These are phyloP conservation scores for Phaetusa simplex DNA, from an alignment of 2,113 vertebrate species.

Conservation along the genomic window DNA sequence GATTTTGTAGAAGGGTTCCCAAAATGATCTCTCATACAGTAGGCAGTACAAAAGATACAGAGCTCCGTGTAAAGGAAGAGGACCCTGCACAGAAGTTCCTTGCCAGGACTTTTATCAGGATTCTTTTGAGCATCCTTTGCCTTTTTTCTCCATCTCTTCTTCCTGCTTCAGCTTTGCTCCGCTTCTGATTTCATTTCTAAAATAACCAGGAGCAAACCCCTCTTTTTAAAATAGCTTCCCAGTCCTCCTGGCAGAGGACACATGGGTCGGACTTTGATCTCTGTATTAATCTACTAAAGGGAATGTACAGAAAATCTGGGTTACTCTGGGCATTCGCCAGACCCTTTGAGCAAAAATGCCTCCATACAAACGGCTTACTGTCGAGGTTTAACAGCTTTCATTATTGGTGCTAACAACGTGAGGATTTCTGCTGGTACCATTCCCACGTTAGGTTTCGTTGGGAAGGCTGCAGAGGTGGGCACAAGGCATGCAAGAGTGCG, in stretches of 20 bases:
- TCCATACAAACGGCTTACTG: neutral
- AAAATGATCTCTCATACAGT: neutral
- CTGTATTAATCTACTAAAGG: slow-evolving; percentile 34
- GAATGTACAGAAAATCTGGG: slow-evolving; percentile 26
- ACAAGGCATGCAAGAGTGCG: neutral
- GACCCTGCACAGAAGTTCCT: neutral
- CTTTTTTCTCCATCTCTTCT: slow-evolving; percentile 5
- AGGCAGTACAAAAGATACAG: neutral
- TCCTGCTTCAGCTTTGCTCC: neutral
- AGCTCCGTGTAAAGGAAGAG: neutral
- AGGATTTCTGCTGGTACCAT: neutral
- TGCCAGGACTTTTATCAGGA: neutral
- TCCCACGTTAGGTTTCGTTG: neutral
- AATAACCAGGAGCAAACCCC: slow-evolving; percentile 24
- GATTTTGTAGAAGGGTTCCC: neutral
- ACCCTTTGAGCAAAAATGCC: neutral
- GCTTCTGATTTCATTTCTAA: slow-evolving; percentile 30
- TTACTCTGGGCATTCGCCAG: neutral
- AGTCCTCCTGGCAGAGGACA: neutral
- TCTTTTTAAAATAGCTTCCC: slow-evolving; percentile 30
- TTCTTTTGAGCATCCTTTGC: slow-evolving; percentile 8
- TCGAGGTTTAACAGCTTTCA: neutral
- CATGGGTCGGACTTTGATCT: neutral
- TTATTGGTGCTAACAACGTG: neutral
- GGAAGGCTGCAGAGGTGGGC: neutral